Evolutionary conservation across 2,888 invertebrate genomes (phyloP), one percentile per base, ranked within the genome.

Genomic region (Nemapogon koenigi): DNA sequence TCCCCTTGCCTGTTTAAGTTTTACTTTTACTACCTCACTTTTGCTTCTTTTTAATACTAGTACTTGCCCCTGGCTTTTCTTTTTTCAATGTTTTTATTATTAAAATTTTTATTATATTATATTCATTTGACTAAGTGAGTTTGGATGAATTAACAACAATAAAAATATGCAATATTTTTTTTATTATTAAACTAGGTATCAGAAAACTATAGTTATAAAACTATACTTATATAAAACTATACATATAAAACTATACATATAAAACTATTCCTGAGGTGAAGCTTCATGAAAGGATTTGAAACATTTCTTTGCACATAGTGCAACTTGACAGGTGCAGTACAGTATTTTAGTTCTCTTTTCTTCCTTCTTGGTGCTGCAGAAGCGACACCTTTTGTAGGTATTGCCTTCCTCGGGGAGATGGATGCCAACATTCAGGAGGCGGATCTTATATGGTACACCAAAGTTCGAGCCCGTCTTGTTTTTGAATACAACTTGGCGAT

Each of bases 391-490:
- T n/a, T 27, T 27, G 28, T 27, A 27, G 4, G 28, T 27, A 27
- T 27, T n/a, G 4, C 28, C 28, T n/a, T 27, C 28, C n/a, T 27
- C 28, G 13, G 28, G 28, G n/a, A 27, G 28, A 27, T 27, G 28
- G 27, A 37, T 25, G 27, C 26, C 18, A 33, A 33, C 16, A 17
- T 33, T 16, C 18, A 16, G 33, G n/a, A 17, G 18, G 18, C 17
- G 33, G 17, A 11, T 18, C 10, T 8, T 19, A n/a, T 16, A 11
- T 33, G 18, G 18, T 17, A 18, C 33, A 8, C 54, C 51, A 40
- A 52, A 53, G 18, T 32, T 39, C 26, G 46, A 45, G 17, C 50
- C 48, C 44, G 50, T 49, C 37, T 51, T 48, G 33, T 46, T 46
- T 46, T 47, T 46, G 38, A 38, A 41, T 35, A 41, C 17, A 28